These are phyloP conservation scores for Archivesica marissinica DNA, from an alignment of 1,140 invertebrate species.

Conservation along the genomic window DNA sequence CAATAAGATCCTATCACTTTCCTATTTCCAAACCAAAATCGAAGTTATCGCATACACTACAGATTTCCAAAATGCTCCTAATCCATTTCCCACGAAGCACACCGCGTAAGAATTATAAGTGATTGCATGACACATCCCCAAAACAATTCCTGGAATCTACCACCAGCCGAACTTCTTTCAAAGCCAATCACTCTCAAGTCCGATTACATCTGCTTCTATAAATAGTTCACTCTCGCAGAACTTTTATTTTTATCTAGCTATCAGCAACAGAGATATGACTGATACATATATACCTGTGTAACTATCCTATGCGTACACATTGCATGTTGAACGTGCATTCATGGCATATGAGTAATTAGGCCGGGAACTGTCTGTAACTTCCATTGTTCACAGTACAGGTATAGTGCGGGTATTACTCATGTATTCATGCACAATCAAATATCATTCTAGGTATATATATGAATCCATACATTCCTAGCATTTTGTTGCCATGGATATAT, in stretches of 20 bases:
- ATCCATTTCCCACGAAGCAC: background rate
- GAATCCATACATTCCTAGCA: constrained; percentile 8
- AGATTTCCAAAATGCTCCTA: background rate
- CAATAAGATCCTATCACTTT: background rate
- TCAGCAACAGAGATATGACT: background rate
- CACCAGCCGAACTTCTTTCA: constrained; percentile 8
- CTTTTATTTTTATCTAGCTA: background rate
- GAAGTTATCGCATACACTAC: background rate
- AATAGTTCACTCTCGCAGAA: constrained; percentile 15
- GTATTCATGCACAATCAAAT: background rate
- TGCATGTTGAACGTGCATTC: background rate
- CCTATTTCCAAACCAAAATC: background rate
- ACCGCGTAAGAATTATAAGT: background rate
- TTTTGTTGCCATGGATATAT: background rate
- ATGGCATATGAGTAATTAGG: background rate
- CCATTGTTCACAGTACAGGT: background rate
- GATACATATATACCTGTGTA: background rate
- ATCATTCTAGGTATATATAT: background rate
- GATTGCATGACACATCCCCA: constrained; percentile 27
- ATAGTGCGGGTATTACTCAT: background rate
- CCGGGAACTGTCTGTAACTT: background rate
- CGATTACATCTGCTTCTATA: constrained; percentile 37
- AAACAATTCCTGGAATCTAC: constrained; percentile 36
- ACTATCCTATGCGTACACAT: background rate
- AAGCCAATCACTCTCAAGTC: constrained; percentile 26